Evolutionary conservation across 2,797 vertebrate species (phyloP), one percentile per base, ranked within the genome.

Genomic region (Phoxinus dragarum): DNA sequence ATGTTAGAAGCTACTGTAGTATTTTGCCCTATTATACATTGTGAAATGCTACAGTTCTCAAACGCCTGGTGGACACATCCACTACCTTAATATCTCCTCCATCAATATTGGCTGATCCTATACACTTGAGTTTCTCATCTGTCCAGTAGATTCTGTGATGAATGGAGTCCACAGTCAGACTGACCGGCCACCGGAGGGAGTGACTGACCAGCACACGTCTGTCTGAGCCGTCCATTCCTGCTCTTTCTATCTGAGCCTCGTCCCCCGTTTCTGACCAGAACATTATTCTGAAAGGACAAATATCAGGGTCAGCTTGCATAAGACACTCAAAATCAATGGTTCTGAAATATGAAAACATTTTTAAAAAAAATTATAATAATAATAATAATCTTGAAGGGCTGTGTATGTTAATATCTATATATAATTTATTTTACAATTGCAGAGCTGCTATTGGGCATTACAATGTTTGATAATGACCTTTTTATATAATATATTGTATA

Each of bases 251-350:
- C 88, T 96, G 96, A 54, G 96, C 94, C 0, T 94, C 86, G 6
- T 89, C 93, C 38, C 97, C 96, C 36, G 96, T 95, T 87, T 97
- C 96, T 6, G 97, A 96, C 98, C 97, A 99, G 92, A 98, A 99
- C 96, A 99, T 96, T 81, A 98, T 67, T 90, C 98, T 99, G 86
- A 77, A 16, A 34, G 1, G 19, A 75, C 14, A 61, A 56, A 77
- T 9, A 42, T 76, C 74, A 61, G 23, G 44, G 34, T 56, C 23
- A 56, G 36, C 19, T 64, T 54, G 36, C 73, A 9, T 7, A 14
- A 36, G 49, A 12, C 49, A 56, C 16, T 10, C 34, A 12, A 38
- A 40, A 76, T 38, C 3, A 36, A 3, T 56, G 10, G 31, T 75
- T 23, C 34, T n/a, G 3, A 56, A 56, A 56, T 56, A 56, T 54